phyloP scores from a whole-genome alignment of 2,113 vertebrate genomes.

The Tiliqua scincoides region DNA sequence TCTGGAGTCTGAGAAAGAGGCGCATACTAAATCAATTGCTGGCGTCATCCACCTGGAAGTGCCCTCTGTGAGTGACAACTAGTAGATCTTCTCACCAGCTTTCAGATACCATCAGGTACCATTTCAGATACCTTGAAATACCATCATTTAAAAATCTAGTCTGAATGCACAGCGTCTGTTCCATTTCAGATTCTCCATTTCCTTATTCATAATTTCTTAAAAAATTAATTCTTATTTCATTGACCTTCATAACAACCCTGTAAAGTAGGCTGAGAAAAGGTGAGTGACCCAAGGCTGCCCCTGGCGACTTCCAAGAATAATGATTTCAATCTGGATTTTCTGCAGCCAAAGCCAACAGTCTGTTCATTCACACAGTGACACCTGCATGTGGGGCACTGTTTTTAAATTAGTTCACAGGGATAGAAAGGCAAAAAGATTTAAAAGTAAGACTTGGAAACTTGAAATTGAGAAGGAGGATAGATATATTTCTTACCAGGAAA shows the following conservation, averaged over 20 bases:
- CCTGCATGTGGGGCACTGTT: too few species aligned
- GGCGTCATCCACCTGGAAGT: not conserved
- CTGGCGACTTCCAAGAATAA: not conserved
- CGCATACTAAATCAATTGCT: not conserved
- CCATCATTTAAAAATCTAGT: not conserved
- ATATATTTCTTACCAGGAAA: too few species aligned
- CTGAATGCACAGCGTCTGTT: not conserved
- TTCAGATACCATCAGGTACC: too few species aligned
- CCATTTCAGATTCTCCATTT: constrained; percentile 24
- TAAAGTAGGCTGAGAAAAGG: not conserved
- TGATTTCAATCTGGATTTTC: not conserved
- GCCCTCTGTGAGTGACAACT: not conserved
- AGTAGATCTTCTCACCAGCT: not conserved
- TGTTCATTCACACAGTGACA: not conserved
- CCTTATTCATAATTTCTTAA: not conserved
- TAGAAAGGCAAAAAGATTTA: not conserved
- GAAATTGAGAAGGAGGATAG: not conserved
- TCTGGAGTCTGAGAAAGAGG: not conserved
- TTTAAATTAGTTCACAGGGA: not conserved
- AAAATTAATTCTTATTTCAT: not conserved
- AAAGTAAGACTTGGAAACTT: not conserved
- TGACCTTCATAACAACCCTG: not conserved
- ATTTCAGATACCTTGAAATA: too few species aligned
- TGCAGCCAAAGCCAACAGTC: not conserved
- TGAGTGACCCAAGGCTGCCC: not conserved